These are phyloP conservation scores for Podiceps cristatus DNA, from an alignment of 2,113 vertebrate species.

Conservation along the genomic window DNA sequence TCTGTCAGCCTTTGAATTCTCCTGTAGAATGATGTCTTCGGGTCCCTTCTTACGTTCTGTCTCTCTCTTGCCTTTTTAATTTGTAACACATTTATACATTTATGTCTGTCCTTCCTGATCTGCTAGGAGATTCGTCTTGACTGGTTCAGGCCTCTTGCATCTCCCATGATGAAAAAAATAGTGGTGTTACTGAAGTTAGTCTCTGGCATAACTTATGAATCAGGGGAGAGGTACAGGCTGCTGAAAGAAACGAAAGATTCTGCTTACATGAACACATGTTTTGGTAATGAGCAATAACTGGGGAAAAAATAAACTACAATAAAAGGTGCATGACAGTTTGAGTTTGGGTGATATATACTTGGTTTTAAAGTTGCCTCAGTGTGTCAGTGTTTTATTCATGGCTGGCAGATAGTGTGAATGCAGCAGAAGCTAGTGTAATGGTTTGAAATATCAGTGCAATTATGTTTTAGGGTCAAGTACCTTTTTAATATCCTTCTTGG, in stretches of 20 bases:
- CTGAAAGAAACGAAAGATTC: neutral
- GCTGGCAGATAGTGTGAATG: neutral
- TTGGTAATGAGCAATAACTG: constrained; percentile 20
- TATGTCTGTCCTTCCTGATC: neutral
- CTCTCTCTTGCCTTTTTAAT: neutral
- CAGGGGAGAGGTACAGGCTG: neutral
- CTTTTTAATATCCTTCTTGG: neutral
- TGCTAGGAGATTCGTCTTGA: neutral
- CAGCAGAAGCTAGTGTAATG: neutral
- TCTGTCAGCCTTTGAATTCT: neutral
- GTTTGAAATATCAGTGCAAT: constrained; percentile 14
- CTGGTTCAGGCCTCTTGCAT: neutral
- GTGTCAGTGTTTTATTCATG: constrained; percentile 8
- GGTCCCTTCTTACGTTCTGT: neutral
- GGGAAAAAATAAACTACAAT: constrained; percentile 17
- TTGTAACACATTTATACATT: neutral
- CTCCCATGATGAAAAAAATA: rapidly evolving
- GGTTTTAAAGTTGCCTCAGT: neutral
- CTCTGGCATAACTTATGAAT: neutral
- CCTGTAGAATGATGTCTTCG: neutral
- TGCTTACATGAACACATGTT: neutral
- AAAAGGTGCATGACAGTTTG: neutral
- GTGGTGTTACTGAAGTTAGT: neutral
- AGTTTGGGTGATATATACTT: constrained; percentile 7
- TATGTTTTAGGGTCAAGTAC: constrained; percentile 11